Evolutionary conservation across 1,140 invertebrate species (phyloP), one percentile per base, ranked within the genome.

Genomic region (Drosophila carrolli): DNA sequence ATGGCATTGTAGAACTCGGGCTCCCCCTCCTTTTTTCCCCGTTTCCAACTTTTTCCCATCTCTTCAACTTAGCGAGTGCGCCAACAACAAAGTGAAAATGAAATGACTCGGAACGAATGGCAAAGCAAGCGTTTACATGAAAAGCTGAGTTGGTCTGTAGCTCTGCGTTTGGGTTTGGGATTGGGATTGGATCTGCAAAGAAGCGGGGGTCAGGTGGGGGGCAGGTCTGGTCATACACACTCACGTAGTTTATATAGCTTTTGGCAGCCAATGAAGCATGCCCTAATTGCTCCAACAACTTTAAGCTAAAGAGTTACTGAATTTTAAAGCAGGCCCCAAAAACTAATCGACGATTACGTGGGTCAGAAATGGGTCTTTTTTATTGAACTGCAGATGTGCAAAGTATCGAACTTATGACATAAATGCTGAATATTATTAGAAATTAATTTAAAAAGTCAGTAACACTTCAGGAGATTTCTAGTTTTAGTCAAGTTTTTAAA

Each of bases 101-200:
- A 88, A 88, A 88, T 88, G 83, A 89, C 81, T 89, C 85, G 84
- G 81, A 89, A 89, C 84, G 84, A 89, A 89, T 88, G 83, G 85
- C 83, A 88, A 83, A 88, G 83, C 83, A 89, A 80, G 83, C 83
- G 81, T 88, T 88, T 88, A 88, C 70, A 82, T 72, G 62, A 72
- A 85, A 78, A 75, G 81, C 77, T 60, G 66, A 58, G 68, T 46
- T 35, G 68, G 68, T 70, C 51, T 58, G 29, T 16, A 32, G 65
- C 16, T 51, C n/a, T 40, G 29, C 35, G 63, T 55, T 57, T 38
- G 51, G 27, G 44, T 10, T 19, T 35, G 43, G 65, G 40, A 8
- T 40, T 53, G 47, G 19, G 19, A 23, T 23, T 65, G 50, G 29
- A 44, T 9, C 37, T 38, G 9, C 13, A 32, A 14, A 27, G 57